Evolutionary conservation across 2,888 invertebrate genomes (phyloP).

Genomic region (Clistopyga incitator): DNA sequence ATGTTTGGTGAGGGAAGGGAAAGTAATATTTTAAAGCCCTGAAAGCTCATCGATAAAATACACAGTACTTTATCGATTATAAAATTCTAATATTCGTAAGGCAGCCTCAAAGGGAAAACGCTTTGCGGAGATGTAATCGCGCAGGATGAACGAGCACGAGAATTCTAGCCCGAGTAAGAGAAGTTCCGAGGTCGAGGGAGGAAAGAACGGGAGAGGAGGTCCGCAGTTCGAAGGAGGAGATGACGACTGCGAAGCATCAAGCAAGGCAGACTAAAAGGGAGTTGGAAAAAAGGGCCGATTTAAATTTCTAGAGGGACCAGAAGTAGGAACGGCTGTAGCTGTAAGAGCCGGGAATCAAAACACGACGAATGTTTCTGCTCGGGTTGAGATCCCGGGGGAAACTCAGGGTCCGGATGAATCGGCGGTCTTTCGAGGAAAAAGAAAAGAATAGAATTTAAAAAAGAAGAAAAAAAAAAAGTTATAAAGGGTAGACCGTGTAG

Average conservation of each 20-base stretch:
- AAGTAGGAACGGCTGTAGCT: conserved; percentile 29
- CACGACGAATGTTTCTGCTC: conserved; percentile 50
- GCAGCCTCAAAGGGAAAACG: neutral
- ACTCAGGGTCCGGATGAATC: conserved; percentile 24
- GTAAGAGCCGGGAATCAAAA: conserved; percentile 46
- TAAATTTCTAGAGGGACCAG: conserved; percentile 47
- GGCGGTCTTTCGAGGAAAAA: conserved; percentile 21
- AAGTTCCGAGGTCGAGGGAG: conserved; percentile 52
- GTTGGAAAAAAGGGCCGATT: conserved; percentile 40
- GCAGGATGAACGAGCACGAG: conserved; percentile 11
- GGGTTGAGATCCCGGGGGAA: conserved; percentile 38
- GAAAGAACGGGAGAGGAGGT: conserved; percentile 30
- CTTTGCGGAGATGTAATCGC: conserved; percentile 15
- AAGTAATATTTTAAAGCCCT: neutral
- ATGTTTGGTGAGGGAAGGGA: neutral
- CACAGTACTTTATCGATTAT: neutral
- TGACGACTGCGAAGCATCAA: conserved; percentile 36
- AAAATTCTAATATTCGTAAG: conserved; percentile 16
- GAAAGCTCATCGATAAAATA: neutral
- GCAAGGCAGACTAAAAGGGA: conserved; percentile 17
- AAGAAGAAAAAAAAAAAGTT: neutral
- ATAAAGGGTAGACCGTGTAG: neutral
- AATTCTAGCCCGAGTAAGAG: conserved; percentile 26
- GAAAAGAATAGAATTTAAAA: neutral
- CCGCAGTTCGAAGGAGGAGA: conserved; percentile 32